Evolutionary conservation across 64 coral and sea anemone genomes (phyloP), one percentile per base, ranked within the genome.

Genomic region (Orbicella faveolata): DNA sequence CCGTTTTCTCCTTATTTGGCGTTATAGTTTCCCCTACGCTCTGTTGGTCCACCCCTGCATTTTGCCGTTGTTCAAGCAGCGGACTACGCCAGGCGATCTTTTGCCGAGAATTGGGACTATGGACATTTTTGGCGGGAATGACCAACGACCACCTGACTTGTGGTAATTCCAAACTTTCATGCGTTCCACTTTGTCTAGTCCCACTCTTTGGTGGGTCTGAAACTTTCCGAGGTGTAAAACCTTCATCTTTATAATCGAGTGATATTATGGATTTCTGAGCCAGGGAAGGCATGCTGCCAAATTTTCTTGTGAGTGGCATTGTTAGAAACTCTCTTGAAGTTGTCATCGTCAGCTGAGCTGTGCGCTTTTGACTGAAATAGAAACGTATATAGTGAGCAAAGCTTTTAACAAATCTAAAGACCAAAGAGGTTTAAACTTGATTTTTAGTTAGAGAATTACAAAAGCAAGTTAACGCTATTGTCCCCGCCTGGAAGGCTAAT

Each of bases 211-310:
- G 36, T 11, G 64, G 21, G 3, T 84, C 81, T 17, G 81, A 84
- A 37, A 69, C 65, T 63, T 63, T 84, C 3, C 81, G 61, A 69
- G 15, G 10, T 25, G 1, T n/a, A 52, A 73, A 70, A 15, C 61
- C 1, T 52, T 72, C 23, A 37, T 85, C 39, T 44, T 52, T 69
- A 35, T 52, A 52, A 11, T 85, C 82, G 0, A 85, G 82, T 17
- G 82, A 85, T 52, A 73, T 85, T 11, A 33, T 34, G 23, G 82
- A 72, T 65, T 85, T 85, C 18, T 85, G 63, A 52, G 6, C 82
- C 21, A 85, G 36, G 10, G 65, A 25, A 9, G 82, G 63, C 82
- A 85, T 85, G 61, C 82, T 85, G 39, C 41, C 82, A 11, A 30
- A 85, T 68, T 72, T 85, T 30, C 64, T 69, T 30, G 39, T 23